Percentiles rank a stretch among this genome's conserved stretches.
phyloP scores from a whole-genome alignment of 2,888 invertebrate species.

The Brachyptera putata region DNA sequence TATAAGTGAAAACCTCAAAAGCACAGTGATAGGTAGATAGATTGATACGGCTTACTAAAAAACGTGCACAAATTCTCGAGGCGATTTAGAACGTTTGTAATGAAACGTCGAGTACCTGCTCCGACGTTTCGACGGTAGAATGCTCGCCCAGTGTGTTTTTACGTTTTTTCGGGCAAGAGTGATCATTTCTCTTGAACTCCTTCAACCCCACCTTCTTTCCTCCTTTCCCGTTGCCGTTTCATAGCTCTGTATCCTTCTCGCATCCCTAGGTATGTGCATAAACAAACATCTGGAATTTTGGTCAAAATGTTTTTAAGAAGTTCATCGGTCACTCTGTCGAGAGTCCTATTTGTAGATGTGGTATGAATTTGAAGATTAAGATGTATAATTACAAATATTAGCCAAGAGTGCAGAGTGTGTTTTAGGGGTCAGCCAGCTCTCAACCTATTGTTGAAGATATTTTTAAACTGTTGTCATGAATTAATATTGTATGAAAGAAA shows the following conservation, averaged over 20 bases:
- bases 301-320: too few species aligned
- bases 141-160: too few species aligned
- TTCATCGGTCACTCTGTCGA: too few species aligned
- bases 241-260: neutral
- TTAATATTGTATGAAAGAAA: slow-evolving; percentile 1
- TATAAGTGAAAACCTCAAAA: slow-evolving; percentile 9
- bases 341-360: neutral
- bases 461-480: neutral
- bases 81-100: too few species aligned
- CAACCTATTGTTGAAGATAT: slow-evolving; percentile 17
- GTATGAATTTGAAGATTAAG: too few species aligned
- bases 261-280: neutral
- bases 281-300: neutral
- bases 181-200: too few species aligned
- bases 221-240: neutral
- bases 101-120: too few species aligned
- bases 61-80: slow-evolving; percentile 22
- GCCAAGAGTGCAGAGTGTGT: slow-evolving; percentile 36
- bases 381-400: too few species aligned
- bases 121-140: too few species aligned
- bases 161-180: too few species aligned
- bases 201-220: too few species aligned
- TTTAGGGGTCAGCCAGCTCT: slow-evolving; percentile 35
- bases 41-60: slow-evolving; percentile 19
- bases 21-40: slow-evolving; percentile 22